Evolutionary conservation across 1,140 invertebrate species (phyloP).

Genomic region (Philotrypesis tridentata): DNA sequence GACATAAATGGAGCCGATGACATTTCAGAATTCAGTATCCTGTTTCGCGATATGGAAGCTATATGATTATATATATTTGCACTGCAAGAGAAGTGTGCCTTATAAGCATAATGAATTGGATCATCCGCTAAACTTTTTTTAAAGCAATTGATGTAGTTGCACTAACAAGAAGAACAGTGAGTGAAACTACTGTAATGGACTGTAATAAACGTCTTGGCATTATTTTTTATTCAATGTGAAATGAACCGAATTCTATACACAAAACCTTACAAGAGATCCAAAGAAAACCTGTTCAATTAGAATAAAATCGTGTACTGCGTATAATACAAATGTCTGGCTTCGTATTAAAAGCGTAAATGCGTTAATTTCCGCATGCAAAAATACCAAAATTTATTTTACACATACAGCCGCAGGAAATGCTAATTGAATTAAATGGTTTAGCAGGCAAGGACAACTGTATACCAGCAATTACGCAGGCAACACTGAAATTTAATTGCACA

Average conservation of each 20-base stretch:
- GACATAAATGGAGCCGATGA: neutral
- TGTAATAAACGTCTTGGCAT: too few relatives aligned
- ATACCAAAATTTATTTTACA: neutral
- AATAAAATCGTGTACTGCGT: neutral
- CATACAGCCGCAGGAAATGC: neutral
- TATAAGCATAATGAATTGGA: neutral
- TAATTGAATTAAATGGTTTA: neutral
- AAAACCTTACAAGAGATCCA: too few relatives aligned
- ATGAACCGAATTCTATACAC: neutral
- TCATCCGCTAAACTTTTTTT: neutral
- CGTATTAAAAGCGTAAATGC: neutral
- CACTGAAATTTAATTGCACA: too few relatives aligned
- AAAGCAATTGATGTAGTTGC: neutral
- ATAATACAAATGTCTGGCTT: neutral
- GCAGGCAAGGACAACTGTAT: neutral
- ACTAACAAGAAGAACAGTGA: neutral
- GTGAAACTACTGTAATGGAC: too few relatives aligned
- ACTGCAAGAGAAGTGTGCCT: neutral
- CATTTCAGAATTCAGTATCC: neutral
- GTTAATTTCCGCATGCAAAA: neutral
- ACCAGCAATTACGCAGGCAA: too few relatives aligned
- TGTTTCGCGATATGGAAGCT: neutral
- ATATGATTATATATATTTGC: neutral
- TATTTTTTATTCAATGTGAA: too few relatives aligned
- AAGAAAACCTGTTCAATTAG: too few relatives aligned